Conservation (phyloP, 2,797 vertebrate genomes). For the Novumbra hubbsi region DNA sequence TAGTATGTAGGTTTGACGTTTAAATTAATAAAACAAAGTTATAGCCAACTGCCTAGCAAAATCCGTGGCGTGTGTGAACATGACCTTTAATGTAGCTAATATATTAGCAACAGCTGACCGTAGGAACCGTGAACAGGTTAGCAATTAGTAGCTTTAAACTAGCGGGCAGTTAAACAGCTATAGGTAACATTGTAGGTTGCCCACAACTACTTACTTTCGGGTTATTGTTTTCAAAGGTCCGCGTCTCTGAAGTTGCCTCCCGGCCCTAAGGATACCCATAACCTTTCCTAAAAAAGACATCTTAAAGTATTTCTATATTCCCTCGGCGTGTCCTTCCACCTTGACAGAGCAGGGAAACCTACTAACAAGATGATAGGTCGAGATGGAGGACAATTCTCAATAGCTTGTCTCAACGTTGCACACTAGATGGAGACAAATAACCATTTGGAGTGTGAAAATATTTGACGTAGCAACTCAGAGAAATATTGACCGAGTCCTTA, state of each 20-base stretch:
- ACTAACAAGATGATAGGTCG: constrained; percentile 63
- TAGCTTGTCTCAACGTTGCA: background rate
- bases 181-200: too few relatives aligned
- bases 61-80: background rate
- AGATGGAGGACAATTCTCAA: background rate
- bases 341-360: constrained; percentile 41
- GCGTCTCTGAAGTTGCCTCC: constrained; percentile 55
- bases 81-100: background rate
- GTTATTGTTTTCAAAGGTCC: constrained; percentile 46
- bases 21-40: too few relatives aligned
- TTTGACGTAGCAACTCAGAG: background rate
- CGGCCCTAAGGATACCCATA: constrained; percentile 58
- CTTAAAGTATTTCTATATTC: background rate
- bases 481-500: background rate
- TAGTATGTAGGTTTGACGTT: too few relatives aligned
- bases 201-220: constrained; percentile 66
- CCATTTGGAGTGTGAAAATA: background rate
- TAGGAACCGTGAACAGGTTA: background rate
- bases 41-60: too few relatives aligned
- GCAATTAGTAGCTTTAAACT: background rate
- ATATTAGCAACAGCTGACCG: background rate
- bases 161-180: too few relatives aligned
- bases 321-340: constrained; percentile 63
- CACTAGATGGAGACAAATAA: constrained; percentile 1
- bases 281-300: constrained; percentile 75